Evolutionary conservation across 2,888 invertebrate genomes (phyloP).

Genomic region (Lithophane ornitopus): DNA sequence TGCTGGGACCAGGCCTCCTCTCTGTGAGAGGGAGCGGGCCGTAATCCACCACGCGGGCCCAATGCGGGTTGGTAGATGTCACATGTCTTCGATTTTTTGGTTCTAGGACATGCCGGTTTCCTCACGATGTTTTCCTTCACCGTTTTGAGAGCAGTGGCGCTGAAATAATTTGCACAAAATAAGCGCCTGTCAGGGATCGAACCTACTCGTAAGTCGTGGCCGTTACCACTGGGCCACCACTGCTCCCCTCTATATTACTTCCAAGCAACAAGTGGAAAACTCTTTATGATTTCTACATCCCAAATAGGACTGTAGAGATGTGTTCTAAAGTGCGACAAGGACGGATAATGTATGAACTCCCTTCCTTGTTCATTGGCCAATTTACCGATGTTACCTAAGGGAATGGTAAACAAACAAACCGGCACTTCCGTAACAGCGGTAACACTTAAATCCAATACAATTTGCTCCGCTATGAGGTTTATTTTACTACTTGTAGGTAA

Average conservation of each 20-base stretch:
- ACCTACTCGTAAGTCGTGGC: no score
- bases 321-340: not conserved
- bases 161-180: no score
- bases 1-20: no score
- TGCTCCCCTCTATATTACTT: not conserved
- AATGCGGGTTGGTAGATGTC: no score
- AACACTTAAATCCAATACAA: conserved; percentile 44
- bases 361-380: conserved; percentile 8
- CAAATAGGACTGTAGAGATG: not conserved
- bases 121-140: no score
- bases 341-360: not conserved
- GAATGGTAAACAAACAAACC: conserved; percentile 31
- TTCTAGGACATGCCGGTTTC: no score
- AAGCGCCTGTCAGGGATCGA: no score
- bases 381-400: conserved; percentile 5
- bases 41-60: no score
- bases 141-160: no score
- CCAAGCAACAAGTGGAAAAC: not conserved
- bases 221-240: no score
- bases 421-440: conserved; percentile 26
- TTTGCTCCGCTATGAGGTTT: conserved; percentile 40
- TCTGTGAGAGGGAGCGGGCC: no score
- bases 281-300: not conserved
- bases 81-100: no score
- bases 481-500: conserved; percentile 18